Base-by-base conservation (phyloP, 2,888 invertebrate genomes). In the Eledona agricola region DNA sequence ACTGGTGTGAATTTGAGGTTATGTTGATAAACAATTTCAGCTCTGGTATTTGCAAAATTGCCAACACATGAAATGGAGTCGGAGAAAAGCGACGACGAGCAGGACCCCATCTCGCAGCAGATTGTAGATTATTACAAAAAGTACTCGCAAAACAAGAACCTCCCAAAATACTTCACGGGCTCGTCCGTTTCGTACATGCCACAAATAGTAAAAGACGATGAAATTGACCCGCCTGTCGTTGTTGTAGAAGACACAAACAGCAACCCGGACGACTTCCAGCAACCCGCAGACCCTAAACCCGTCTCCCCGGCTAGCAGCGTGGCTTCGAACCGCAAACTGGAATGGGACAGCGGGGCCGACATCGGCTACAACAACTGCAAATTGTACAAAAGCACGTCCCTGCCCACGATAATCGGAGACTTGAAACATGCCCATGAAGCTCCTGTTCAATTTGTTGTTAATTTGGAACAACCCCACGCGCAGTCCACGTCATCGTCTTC, bases 281-380 rank as follows among this genome's bases (percentile, higher is more conserved):
- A 58, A 47, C 35, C 52, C n/a, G 17, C n/a, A n/a, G 42, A 51
- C 17, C 23, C 32, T 5, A 51, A 51, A 32, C 53, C 53, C 22
- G 43, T 80, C 12, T 88, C 90, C 3, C 90, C 91, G 1, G 84
- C 89, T 9, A 90, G 90, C 57, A 88, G 88, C 67, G 75, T 87
- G 0, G 84, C 88, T 37, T 88, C 89, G 0, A 86, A 84, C 66
- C 83, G 86, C 38, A 88, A 87, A 57, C 76, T 93, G 1, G 93
- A 93, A 77, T 93, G 93, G 93, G 93, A 93, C 71, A 91, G 89
- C 20, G 84, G 91, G 12, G 93, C 89, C 0, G 93, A 93, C 77
- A 89, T 93, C 28, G 93, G 93, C 0, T 93, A 92, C 73, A 64
- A 62, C 38, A 73, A 73, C 45, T 66, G 58, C 40, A 49, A 25